A percentile compares a stretch with the other conserved stretches of the same genome.
Evolutionary conservation across 2,888 invertebrate species (phyloP).

Genomic region (Cybosia mesomella): DNA sequence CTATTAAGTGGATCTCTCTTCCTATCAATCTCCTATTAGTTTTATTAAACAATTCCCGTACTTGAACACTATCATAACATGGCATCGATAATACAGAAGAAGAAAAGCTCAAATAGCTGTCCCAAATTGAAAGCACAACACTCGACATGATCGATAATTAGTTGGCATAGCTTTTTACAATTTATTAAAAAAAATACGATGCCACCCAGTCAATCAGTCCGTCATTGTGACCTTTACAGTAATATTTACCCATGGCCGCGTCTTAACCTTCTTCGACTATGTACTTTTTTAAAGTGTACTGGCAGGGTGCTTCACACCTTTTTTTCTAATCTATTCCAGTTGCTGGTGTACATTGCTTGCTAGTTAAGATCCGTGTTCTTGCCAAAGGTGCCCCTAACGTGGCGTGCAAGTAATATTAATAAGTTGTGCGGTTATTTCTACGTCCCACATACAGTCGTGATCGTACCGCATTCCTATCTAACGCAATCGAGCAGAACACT

Average conservation of each 20-base stretch:
- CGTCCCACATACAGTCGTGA: constrained; percentile 73
- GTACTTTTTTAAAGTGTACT: background rate
- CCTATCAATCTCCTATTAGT: background rate
- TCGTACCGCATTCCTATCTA: constrained; percentile 73
- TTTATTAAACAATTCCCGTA: background rate
- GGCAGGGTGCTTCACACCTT: background rate
- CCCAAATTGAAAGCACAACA: background rate
- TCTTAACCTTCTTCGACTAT: background rate
- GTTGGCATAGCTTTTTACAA: background rate
- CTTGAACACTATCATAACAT: background rate
- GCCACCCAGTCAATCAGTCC: background rate
- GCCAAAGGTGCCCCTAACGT: constrained; percentile 29
- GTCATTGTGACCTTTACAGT: background rate
- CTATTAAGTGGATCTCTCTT: background rate
- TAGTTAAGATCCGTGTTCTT: constrained; percentile 53
- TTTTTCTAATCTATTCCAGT: background rate
- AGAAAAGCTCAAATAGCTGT: background rate
- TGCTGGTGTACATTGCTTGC: constrained; percentile 44
- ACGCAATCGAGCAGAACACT: constrained; percentile 70
- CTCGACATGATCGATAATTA: background rate
- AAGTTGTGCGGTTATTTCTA: constrained; percentile 59
- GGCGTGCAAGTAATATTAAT: constrained; percentile 54
- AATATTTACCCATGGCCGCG: background rate
- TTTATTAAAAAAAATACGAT: background rate
- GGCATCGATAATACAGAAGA: background rate